Evolutionary conservation across 1,140 invertebrate species (phyloP), one percentile per base, ranked within the genome.

Genomic region (Pachyrhynchus sulphureomaculatus): DNA sequence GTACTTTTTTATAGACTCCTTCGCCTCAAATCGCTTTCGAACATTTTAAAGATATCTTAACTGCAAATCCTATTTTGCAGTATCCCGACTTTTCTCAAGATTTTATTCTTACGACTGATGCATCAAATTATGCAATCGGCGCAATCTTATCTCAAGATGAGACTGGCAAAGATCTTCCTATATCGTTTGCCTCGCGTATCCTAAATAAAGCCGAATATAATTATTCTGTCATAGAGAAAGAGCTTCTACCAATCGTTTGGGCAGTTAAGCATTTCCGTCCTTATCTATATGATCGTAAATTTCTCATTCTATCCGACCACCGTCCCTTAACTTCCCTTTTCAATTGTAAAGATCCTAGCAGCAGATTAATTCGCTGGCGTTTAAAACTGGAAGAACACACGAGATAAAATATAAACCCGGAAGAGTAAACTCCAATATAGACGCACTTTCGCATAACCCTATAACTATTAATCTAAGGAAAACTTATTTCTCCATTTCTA

Each of bases 321-420:
- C 48, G 55, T 56, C 67, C 67, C 9, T 36, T 68, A 9, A 64
- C 45, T 9, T 54, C 52, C 74, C 56, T 84, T 4, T 68, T 73
- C 5, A 74, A 72, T 6, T 65, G 75, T 0, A 80, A 76, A 69
- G 74, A 81, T n/a, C n/a, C n/a, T n/a, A n/a, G n/a, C n/a, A n/a
- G n/a, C n/a, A n/a, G n/a, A n/a, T n/a, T n/a, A n/a, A n/a, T n/a
- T n/a, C n/a, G n/a, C n/a, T n/a, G n/a, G n/a, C n/a, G n/a, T n/a
- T n/a, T n/a, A n/a, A n/a, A n/a, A n/a, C n/a, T n/a, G n/a, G n/a
- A n/a, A n/a, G n/a, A n/a, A n/a, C n/a, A n/a, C n/a, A n/a, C n/a
- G 55, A 76, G 54, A 75, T 83, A 1, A 58, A 65, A 13, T 77
- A 79, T 47, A 78, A 75, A 67, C 66, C 67, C 3, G 76, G 75